Conservation (phyloP, 1,140 invertebrate species). For the Choristoneura fumiferana region DNA sequence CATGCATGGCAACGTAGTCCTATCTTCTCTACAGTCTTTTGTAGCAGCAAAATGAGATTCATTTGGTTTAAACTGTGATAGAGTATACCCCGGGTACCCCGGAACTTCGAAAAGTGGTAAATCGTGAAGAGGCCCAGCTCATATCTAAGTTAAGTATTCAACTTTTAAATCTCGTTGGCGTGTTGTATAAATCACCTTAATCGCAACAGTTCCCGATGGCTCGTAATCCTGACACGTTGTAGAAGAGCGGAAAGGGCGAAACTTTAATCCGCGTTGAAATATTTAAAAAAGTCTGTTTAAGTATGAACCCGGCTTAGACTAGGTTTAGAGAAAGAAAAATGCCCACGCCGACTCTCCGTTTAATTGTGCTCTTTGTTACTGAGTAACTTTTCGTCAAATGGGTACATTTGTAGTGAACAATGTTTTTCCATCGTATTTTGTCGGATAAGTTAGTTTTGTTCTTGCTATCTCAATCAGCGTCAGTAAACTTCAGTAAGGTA, state of each 20-base stretch:
- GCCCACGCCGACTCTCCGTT: background rate
- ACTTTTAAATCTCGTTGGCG: slow-evolving; percentile 10
- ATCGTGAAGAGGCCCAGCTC: slow-evolving; percentile 1
- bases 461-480: too few species aligned
- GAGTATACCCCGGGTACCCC: background rate
- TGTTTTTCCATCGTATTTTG: too few species aligned
- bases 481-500: too few species aligned
- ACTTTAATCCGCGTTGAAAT: slow-evolving; percentile 18
- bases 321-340: slow-evolving; percentile 12
- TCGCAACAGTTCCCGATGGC: slow-evolving; percentile 23
- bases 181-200: slow-evolving; percentile 27
- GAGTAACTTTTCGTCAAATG: too few species aligned
- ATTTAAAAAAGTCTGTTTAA: slow-evolving; percentile 13
- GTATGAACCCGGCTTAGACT: background rate
- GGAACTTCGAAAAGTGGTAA: background rate
- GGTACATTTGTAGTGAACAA: too few species aligned
- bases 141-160: slow-evolving; percentile 10
- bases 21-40: too few species aligned
- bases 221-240: slow-evolving; percentile 4
- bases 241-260: slow-evolving; percentile 19
- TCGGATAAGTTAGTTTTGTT: too few species aligned
- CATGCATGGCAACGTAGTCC: too few species aligned
- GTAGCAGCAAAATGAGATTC: too few species aligned
- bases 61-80: too few species aligned
- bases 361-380: too few species aligned